phyloP scores from a whole-genome alignment of 2,113 vertebrate genomes.

The Eulacestoma nigropectus region DNA sequence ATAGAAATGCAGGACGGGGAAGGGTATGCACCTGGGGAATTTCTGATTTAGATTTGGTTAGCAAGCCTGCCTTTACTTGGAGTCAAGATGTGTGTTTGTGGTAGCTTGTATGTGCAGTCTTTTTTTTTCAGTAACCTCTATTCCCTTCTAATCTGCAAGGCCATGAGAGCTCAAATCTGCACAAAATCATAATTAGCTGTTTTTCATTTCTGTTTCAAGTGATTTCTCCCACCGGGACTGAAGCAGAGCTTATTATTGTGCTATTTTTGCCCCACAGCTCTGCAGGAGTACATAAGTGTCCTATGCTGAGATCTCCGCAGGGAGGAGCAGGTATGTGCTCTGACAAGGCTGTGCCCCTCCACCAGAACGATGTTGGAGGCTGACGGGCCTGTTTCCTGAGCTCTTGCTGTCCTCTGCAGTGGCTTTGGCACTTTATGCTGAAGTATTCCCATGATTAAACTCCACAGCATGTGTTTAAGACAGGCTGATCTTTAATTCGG shows the following conservation, averaged over 20 bases:
- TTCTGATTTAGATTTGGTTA: background rate
- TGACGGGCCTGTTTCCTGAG: accelerated
- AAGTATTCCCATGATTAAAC: background rate
- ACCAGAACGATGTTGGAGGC: background rate
- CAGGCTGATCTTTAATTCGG: background rate
- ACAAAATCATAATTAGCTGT: background rate
- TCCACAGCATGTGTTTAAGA: background rate
- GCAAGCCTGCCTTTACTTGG: background rate
- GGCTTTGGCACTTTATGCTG: background rate
- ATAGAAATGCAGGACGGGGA: background rate
- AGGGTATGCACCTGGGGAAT: background rate
- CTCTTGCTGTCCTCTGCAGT: background rate
- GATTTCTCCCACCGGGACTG: background rate
- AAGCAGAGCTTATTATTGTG: background rate
- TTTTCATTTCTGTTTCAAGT: background rate
- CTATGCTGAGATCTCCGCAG: background rate
- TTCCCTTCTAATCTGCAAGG: background rate
- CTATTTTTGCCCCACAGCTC: background rate
- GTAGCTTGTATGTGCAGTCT: background rate
- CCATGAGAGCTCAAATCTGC: background rate
- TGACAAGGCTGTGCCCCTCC: background rate
- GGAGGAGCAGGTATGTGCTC: background rate
- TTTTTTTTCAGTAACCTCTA: background rate
- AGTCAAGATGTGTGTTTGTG: background rate
- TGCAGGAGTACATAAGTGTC: background rate